Percentiles rank a stretch among this genome's conserved stretches.
phyloP scores from a whole-genome alignment of 92 coral and sea anemone species.

The Porites evermanni region DNA sequence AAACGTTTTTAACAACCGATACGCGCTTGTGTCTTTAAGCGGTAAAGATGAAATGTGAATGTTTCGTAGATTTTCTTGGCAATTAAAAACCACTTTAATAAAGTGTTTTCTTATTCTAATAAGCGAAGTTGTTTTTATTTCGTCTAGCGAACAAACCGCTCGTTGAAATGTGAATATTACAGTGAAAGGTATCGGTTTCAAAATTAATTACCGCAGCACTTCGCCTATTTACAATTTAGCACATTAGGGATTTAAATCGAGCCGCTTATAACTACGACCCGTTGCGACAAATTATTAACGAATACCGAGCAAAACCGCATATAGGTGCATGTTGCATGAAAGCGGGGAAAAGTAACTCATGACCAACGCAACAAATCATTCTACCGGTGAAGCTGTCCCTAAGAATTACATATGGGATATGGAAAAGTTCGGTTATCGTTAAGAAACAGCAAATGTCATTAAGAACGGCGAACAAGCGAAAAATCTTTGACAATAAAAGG shows the following conservation, averaged over 20 bases:
- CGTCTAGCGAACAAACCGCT: slow-evolving; percentile 34
- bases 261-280: slow-evolving; percentile 40
- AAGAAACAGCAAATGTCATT: slow-evolving; percentile 53
- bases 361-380: slow-evolving; percentile 42
- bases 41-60: slow-evolving; percentile 41
- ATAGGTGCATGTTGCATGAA: not conserved
- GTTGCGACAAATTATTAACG: slow-evolving; percentile 23
- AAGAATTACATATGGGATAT: not conserved
- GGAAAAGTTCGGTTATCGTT: not conserved
- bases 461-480: slow-evolving; percentile 45
- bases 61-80: slow-evolving; percentile 13
- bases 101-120: slow-evolving; percentile 37
- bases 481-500: slow-evolving; percentile 71
- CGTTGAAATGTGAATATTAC: slow-evolving; percentile 39
- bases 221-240: slow-evolving; percentile 68
- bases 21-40: not conserved
- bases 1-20: not conserved
- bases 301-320: not conserved
- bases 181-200: slow-evolving; percentile 51
- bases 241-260: slow-evolving; percentile 62
- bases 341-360: slow-evolving; percentile 8
- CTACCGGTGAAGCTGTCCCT: too few relatives aligned
- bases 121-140: slow-evolving; percentile 36
- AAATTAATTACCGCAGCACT: slow-evolving; percentile 66
- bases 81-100: slow-evolving; percentile 41